Evolutionary conservation across 2,888 invertebrate species (phyloP).

Genomic region (Polyploca ridens): DNA sequence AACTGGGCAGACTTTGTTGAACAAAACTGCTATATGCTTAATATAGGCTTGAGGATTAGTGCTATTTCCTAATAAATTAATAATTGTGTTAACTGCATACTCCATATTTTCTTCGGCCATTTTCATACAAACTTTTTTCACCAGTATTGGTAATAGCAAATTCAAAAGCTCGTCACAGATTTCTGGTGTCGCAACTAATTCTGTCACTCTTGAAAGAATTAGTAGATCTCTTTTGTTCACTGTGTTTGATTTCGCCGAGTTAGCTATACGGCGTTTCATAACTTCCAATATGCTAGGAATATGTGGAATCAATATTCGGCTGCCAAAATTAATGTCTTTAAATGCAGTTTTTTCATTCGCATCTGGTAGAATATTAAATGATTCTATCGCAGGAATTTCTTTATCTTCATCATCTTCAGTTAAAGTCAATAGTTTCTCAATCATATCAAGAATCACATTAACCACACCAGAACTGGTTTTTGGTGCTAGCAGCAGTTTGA

Average conservation of each 20-base stretch:
- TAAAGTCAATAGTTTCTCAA: constrained; percentile 89
- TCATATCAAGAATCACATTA: constrained; percentile 88
- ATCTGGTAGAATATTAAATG: constrained; percentile 62
- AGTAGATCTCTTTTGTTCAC: constrained; percentile 89
- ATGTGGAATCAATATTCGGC: constrained; percentile 89
- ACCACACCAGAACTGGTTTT: constrained; percentile 88
- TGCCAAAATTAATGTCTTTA: constrained; percentile 87
- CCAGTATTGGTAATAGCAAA: constrained; percentile 88
- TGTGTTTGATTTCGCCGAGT: constrained; percentile 82
- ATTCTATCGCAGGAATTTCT: constrained; percentile 65
- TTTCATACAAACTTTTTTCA: constrained; percentile 85
- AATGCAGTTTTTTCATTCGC: constrained; percentile 38
- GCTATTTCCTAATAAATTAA: constrained; percentile 90
- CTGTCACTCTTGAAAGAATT: constrained; percentile 90
- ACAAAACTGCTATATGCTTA: constrained; percentile 88
- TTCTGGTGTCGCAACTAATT: constrained; percentile 87
- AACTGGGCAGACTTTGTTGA: constrained; percentile 87
- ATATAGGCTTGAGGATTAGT: constrained; percentile 87
- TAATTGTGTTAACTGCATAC: constrained; percentile 88
- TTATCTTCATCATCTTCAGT: constrained; percentile 84
- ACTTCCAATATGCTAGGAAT: constrained; percentile 88
- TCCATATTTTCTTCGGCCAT: constrained; percentile 88
- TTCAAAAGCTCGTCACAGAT: constrained; percentile 88
- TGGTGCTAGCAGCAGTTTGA: constrained; percentile 88
- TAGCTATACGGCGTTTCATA: constrained; percentile 87